phyloP scores from a whole-genome alignment of 2,888 invertebrate genomes.

The Ectobius pallidus region DNA sequence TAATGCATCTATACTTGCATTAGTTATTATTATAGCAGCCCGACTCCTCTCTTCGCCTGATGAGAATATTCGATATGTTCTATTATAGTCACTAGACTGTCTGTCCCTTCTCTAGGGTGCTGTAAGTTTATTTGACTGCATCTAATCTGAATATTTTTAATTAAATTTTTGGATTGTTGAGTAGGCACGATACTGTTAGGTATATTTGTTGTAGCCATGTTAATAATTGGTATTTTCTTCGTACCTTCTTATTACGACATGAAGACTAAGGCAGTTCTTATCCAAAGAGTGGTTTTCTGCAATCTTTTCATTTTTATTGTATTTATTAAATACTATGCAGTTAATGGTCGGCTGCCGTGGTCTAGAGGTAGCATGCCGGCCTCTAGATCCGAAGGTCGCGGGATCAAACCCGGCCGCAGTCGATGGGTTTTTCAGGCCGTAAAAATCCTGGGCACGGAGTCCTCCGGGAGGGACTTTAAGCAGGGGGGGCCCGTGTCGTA shows the following conservation, averaged over 20 bases:
- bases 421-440: no score
- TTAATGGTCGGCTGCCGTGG: not conserved
- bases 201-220: not conserved
- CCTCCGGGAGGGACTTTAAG: no score
- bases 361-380: no score
- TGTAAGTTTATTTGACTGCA: no score
- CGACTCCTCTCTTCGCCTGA: not conserved
- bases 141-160: no score
- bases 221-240: not conserved
- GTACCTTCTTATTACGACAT: not conserved
- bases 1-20: not conserved
- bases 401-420: no score
- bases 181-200: not conserved
- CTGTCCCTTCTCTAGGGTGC: no score
- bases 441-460: no score
- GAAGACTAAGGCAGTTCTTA: not conserved
- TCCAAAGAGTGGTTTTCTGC: not conserved
- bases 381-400: no score
- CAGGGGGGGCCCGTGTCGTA: no score
- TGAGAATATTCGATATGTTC: not conserved
- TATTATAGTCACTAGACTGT: no score
- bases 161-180: not conserved
- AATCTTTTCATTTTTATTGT: not conserved
- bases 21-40: no score
- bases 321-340: not conserved